These are phyloP conservation scores for Heliconius charithonia DNA, from an alignment of 2,888 invertebrate genomes.

Conservation along the genomic window DNA sequence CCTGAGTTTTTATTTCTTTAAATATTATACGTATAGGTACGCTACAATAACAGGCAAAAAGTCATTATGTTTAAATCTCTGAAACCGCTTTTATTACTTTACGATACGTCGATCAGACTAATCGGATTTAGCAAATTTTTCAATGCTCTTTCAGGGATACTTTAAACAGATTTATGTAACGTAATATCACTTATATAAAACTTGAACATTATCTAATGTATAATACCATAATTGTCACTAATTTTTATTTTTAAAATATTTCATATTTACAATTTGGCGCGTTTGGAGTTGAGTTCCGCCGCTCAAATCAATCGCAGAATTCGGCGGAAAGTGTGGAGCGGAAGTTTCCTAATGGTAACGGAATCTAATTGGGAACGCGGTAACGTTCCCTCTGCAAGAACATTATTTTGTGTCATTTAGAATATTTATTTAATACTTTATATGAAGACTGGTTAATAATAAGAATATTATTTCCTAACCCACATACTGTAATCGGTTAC, in stretches of 20 bases:
- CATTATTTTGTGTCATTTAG: background rate
- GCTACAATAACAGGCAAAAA: background rate
- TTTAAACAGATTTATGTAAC: background rate
- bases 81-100: background rate
- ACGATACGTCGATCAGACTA: background rate
- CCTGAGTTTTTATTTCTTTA: background rate
- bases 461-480: background rate
- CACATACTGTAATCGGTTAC: conserved; percentile 1
- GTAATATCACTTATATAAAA: background rate
- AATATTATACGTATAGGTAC: background rate
- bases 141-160: background rate
- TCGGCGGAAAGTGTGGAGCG: no score
- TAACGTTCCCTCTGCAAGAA: no score
- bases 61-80: background rate
- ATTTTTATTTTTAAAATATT: no score
- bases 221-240: no score
- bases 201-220: no score
- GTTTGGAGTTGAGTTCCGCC: no score
- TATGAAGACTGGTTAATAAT: background rate
- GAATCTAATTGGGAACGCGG: no score
- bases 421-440: background rate
- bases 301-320: no score
- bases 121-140: background rate
- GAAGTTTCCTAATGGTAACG: no score
- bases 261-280: no score